Conservation (phyloP, 2,113 vertebrate genomes). For the Podarcis muralis region DNA sequence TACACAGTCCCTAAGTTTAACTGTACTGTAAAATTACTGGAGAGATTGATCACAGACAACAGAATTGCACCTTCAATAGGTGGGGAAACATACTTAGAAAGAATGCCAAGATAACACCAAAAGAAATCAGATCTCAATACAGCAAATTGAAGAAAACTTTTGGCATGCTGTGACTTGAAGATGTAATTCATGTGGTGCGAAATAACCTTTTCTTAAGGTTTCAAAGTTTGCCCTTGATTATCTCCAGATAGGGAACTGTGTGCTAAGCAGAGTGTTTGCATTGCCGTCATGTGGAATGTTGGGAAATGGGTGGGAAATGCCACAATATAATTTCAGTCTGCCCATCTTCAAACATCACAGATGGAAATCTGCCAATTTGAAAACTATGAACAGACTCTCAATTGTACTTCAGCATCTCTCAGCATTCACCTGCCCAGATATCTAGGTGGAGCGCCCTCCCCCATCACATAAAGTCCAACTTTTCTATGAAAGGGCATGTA, state of each 20-base stretch:
- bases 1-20: too few species aligned
- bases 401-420: not conserved
- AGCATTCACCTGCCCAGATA: too few species aligned
- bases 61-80: too few species aligned
- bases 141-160: slow-evolving; percentile 73
- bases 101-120: slow-evolving; percentile 68
- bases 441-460: too few species aligned
- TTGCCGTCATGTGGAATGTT: not conserved
- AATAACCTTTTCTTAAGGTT: slow-evolving; percentile 71
- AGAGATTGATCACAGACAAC: too few species aligned
- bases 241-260: slow-evolving; percentile 64
- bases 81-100: slow-evolving; percentile 38
- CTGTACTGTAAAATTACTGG: too few species aligned
- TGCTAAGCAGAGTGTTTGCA: slow-evolving; percentile 49
- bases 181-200: slow-evolving; percentile 65
- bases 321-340: slow-evolving; percentile 66
- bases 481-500: too few species aligned
- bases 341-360: slow-evolving; percentile 68
- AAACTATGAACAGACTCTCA: slow-evolving; percentile 59
- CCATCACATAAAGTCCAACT: too few species aligned
- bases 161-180: slow-evolving; percentile 71
- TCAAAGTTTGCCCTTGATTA: slow-evolving; percentile 76
- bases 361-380: slow-evolving; percentile 65
- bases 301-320: slow-evolving; percentile 66
- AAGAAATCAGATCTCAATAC: slow-evolving; percentile 62